Evolutionary conservation across 2,797 vertebrate species (phyloP).

Genomic region (Crenichthys baileyi): DNA sequence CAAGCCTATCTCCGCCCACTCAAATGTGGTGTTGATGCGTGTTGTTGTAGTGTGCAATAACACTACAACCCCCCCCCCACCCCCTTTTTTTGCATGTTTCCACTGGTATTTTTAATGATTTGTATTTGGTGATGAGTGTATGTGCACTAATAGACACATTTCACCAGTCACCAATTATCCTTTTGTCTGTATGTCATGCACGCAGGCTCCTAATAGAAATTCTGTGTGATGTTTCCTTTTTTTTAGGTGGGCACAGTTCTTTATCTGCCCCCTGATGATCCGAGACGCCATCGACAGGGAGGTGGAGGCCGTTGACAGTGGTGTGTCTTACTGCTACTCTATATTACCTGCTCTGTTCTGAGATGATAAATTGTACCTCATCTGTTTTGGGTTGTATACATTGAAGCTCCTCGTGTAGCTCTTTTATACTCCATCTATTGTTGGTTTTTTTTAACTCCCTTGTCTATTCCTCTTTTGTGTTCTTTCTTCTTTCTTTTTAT

Average conservation of each 20-base stretch:
- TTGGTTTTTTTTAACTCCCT: slow-evolving; percentile 7
- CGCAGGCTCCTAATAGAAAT: slow-evolving; percentile 28
- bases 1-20: too few species aligned
- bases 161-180: not conserved
- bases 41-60: too few species aligned
- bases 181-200: not conserved
- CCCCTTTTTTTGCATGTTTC: not conserved
- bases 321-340: slow-evolving; percentile 73
- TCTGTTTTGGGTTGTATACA: not conserved
- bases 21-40: too few species aligned
- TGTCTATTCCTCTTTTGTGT: slow-evolving; percentile 6
- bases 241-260: slow-evolving; percentile 97
- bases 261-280: slow-evolving; percentile 96
- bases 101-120: not conserved
- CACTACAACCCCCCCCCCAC: too few species aligned
- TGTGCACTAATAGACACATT: not conserved
- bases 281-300: slow-evolving; percentile 94
- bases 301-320: slow-evolving; percentile 97
- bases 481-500: slow-evolving; percentile 52
- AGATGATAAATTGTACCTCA: slow-evolving; percentile 2
- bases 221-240: slow-evolving; percentile 37
- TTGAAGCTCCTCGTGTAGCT: slow-evolving; percentile 9
- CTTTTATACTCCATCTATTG: not conserved
- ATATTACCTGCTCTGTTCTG: not conserved
- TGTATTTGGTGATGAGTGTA: not conserved